These are phyloP conservation scores for Rhizomys pruinosus DNA, from an alignment of 2,113 vertebrate genomes.

Conservation along the genomic window DNA sequence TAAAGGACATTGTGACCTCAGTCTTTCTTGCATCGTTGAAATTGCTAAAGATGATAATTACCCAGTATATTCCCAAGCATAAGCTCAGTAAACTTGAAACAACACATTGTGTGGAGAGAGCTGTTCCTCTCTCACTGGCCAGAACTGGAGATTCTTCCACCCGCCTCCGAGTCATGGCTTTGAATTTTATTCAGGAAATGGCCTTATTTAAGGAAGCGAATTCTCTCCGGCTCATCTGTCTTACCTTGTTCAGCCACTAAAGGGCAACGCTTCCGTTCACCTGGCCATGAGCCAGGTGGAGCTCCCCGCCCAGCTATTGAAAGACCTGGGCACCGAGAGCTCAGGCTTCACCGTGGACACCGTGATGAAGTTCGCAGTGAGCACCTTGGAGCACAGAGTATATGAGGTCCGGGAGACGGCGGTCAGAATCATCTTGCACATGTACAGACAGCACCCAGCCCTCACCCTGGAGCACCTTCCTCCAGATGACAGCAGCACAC, in stretches of 20 bases:
- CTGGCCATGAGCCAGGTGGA: slow-evolving; percentile 90
- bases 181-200: slow-evolving; percentile 93
- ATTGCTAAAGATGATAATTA: slow-evolving; percentile 91
- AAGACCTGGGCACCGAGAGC: slow-evolving; percentile 87
- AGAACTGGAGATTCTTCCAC: slow-evolving; percentile 90
- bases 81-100: slow-evolving; percentile 90
- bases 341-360: slow-evolving; percentile 90
- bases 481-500: slow-evolving; percentile 75
- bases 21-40: slow-evolving; percentile 95
- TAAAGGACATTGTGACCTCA: slow-evolving; percentile 92
- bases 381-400: slow-evolving; percentile 90
- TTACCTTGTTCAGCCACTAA: slow-evolving; percentile 92
- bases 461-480: slow-evolving; percentile 88
- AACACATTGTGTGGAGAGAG: slow-evolving; percentile 91
- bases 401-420: slow-evolving; percentile 90
- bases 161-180: slow-evolving; percentile 86
- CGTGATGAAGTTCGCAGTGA: slow-evolving; percentile 93
- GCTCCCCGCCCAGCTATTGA: slow-evolving; percentile 90
- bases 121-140: slow-evolving; percentile 88
- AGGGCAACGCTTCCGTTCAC: slow-evolving; percentile 87
- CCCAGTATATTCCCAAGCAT: slow-evolving; percentile 90
- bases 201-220: slow-evolving; percentile 92
- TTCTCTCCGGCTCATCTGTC: slow-evolving; percentile 89
- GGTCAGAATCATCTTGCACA: slow-evolving; percentile 86
- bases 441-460: slow-evolving; percentile 89